phyloP scores from a whole-genome alignment of 2,888 invertebrate species.

The Parnassius apollo region DNA sequence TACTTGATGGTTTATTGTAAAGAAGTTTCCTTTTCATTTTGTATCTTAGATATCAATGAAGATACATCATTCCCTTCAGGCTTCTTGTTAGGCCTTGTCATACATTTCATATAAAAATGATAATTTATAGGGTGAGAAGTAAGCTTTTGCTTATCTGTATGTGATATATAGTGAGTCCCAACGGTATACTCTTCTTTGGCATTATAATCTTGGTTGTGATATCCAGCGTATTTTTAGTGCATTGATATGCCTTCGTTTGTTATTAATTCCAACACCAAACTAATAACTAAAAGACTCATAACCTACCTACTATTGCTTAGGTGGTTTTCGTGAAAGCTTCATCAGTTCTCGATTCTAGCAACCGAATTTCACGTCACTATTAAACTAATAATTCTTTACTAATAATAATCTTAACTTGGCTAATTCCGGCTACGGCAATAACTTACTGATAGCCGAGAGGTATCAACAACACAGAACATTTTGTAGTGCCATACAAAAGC shows the following conservation, averaged over 20 bases:
- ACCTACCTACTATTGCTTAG: too few relatives aligned
- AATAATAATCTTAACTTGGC: too few relatives aligned
- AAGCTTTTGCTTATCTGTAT: slow-evolving; percentile 42
- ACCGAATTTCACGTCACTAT: too few relatives aligned
- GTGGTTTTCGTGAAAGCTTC: too few relatives aligned
- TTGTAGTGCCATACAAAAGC: too few relatives aligned
- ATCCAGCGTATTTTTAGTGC: slow-evolving; percentile 44
- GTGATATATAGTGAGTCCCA: slow-evolving; percentile 49
- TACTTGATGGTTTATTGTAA: slow-evolving; percentile 31
- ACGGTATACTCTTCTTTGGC: slow-evolving; percentile 55
- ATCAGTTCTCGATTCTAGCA: too few relatives aligned
- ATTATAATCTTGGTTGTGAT: slow-evolving; percentile 47
- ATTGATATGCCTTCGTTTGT: slow-evolving; percentile 37
- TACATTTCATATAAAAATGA: slow-evolving; percentile 67
- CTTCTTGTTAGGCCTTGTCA: slow-evolving; percentile 55
- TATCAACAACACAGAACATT: too few relatives aligned
- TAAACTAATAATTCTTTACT: too few relatives aligned
- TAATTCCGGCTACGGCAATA: too few relatives aligned
- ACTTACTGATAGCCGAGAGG: too few relatives aligned
- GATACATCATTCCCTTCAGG: slow-evolving; percentile 33
- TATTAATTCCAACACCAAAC: too few relatives aligned
- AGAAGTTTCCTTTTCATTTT: slow-evolving; percentile 50
- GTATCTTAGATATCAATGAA: slow-evolving; percentile 41
- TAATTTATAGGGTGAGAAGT: slow-evolving; percentile 64
- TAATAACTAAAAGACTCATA: too few relatives aligned